Conservation (phyloP, 2,113 vertebrate species). For the Madoqua kirkii region DNA sequence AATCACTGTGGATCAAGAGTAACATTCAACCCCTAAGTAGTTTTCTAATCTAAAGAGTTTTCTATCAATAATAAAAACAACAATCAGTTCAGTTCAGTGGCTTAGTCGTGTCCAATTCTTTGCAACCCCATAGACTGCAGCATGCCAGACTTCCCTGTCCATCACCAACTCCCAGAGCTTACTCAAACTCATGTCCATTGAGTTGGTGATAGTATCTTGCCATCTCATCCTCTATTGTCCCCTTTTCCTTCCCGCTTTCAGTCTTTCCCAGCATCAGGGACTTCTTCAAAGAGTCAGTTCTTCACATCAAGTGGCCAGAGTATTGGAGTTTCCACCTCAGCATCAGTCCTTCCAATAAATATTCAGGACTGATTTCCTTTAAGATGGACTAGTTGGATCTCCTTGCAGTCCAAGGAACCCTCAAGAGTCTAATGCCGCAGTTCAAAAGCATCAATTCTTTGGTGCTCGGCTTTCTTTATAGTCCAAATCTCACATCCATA, state of each 20-base stretch:
- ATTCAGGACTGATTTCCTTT: background rate
- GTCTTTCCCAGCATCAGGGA: background rate
- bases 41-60: constrained; percentile 12
- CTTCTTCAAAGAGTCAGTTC: background rate
- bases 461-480: background rate
- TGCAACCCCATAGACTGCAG: background rate
- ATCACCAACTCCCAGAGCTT: background rate
- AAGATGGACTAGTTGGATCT: background rate
- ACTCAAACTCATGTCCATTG: background rate
- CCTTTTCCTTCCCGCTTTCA: background rate
- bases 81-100: background rate
- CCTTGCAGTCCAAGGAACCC: background rate
- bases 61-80: background rate
- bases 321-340: background rate
- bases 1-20: background rate
- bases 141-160: background rate
- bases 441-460: background rate
- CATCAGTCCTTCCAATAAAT: background rate
- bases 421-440: background rate
- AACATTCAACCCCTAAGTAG: background rate
- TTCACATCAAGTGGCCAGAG: background rate
- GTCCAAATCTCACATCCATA: background rate
- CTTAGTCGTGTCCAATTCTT: background rate
- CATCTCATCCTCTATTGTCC: background rate
- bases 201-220: background rate